A percentile compares a stretch with the other conserved stretches of the same genome.
Evolutionary conservation across 2,113 vertebrate genomes (phyloP).

Genomic region (Heliornis fulica): DNA sequence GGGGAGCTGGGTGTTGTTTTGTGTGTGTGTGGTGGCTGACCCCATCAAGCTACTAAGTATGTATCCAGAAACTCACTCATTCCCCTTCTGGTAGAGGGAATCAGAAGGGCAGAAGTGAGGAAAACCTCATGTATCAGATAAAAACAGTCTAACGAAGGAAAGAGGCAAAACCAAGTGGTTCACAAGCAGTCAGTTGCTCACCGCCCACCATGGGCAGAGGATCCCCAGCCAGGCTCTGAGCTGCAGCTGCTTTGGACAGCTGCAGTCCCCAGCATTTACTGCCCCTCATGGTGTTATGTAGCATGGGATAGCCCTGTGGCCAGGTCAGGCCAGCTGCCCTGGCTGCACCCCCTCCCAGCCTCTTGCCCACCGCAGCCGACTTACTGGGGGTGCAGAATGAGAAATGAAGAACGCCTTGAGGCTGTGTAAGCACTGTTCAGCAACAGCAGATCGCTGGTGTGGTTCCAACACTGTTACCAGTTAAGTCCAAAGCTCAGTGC

Average conservation of each 20-base stretch:
- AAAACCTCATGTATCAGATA: not conserved
- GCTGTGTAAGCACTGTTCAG: not conserved
- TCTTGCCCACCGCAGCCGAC: not conserved
- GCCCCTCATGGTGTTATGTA: fast-evolving
- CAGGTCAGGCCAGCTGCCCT: fast-evolving
- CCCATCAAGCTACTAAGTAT: not conserved
- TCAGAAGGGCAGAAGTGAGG: not conserved
- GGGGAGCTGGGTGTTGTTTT: not conserved
- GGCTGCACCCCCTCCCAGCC: not conserved
- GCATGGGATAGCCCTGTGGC: not conserved
- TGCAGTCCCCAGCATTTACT: not conserved
- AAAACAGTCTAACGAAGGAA: not conserved
- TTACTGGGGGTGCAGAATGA: not conserved
- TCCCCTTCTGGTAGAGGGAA: not conserved
- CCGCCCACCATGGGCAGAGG: fast-evolving
- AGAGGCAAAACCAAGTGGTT: not conserved
- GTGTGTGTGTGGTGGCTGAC: not conserved
- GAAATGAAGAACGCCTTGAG: not conserved
- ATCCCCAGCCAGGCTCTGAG: not conserved
- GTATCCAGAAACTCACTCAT: not conserved
- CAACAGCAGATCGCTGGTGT: not conserved
- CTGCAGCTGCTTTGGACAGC: not conserved
- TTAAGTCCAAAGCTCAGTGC: not conserved
- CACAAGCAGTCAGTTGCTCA: not conserved
- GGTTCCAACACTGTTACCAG: not conserved